A percentile compares a stretch with the other conserved stretches of the same genome.
Evolutionary conservation across 2,797 vertebrate genomes (phyloP).

Genomic region (Amniataba percoides): DNA sequence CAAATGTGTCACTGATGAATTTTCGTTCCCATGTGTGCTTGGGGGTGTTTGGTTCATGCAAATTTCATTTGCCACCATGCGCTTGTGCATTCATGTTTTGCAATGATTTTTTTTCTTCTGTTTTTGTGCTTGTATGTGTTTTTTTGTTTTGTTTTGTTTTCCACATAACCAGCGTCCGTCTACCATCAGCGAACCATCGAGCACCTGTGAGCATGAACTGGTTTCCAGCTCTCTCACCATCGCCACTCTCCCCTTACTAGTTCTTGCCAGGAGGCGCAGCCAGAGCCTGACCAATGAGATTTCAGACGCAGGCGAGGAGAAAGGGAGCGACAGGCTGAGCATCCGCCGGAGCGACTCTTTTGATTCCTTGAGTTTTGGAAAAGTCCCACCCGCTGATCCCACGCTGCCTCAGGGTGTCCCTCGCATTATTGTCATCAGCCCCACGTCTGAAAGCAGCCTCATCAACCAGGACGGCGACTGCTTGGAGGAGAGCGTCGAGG

Average conservation of each 20-base stretch:
- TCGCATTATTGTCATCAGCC: slow-evolving; percentile 86
- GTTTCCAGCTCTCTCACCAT: slow-evolving; percentile 82
- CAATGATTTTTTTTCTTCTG: not conserved
- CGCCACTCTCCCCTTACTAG: slow-evolving; percentile 74
- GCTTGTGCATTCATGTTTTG: not conserved
- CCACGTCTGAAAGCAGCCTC: slow-evolving; percentile 86
- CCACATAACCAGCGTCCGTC: slow-evolving; percentile 58
- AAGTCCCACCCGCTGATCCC: not conserved
- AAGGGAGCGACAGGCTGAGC: not conserved
- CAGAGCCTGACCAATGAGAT: slow-evolving; percentile 66
- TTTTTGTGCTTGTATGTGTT: slow-evolving; percentile 18
- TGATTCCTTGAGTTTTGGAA: slow-evolving; percentile 57
- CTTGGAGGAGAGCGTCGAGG: slow-evolving; percentile 61
- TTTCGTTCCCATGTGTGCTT: not conserved
- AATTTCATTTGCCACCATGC: slow-evolving; percentile 9
- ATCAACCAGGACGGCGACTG: slow-evolving; percentile 66
- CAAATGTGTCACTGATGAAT: not conserved
- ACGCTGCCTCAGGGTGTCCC: slow-evolving; percentile 70
- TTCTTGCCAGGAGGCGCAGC: slow-evolving; percentile 71
- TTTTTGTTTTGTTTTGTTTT: slow-evolving; percentile 4
- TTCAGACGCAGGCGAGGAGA: slow-evolving; percentile 34
- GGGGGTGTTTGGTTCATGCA: not conserved
- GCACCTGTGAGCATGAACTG: slow-evolving; percentile 69
- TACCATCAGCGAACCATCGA: slow-evolving; percentile 56
- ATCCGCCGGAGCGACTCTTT: slow-evolving; percentile 63